A percentile compares a stretch with the other conserved stretches of the same genome.
Evolutionary conservation across 2,113 vertebrate genomes (phyloP).

Genomic region (Colaptes auratus): DNA sequence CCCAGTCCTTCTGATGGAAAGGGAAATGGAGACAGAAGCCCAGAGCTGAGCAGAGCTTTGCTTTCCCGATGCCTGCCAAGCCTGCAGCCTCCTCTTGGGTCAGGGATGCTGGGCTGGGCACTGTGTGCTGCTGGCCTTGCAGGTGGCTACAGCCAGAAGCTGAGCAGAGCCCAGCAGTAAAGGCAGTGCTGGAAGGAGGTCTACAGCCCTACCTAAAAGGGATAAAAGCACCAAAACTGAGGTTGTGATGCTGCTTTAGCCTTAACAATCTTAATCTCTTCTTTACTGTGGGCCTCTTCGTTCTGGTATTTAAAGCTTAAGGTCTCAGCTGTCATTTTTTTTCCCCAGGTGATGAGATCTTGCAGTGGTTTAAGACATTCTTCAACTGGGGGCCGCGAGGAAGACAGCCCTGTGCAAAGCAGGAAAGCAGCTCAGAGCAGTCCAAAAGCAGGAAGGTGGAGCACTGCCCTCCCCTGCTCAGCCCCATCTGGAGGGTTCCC

Average conservation of each 20-base stretch:
- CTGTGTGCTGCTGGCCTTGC: accelerated
- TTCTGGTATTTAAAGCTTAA: not conserved
- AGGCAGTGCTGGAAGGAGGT: not conserved
- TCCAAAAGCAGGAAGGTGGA: not conserved
- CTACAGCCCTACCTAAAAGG: not conserved
- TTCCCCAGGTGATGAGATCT: not conserved
- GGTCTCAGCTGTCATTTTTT: not conserved
- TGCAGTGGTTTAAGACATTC: not conserved
- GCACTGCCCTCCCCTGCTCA: not conserved
- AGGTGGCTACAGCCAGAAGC: not conserved
- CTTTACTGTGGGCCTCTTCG: not conserved
- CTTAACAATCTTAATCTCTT: not conserved
- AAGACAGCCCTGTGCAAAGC: not conserved
- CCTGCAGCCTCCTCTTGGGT: not conserved
- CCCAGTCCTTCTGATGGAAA: not conserved
- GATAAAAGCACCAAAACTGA: not conserved
- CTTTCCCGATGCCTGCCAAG: accelerated
- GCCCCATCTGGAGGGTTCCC: accelerated
- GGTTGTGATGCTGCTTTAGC: not conserved
- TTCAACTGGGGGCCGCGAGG: not conserved
- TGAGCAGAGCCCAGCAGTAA: not conserved
- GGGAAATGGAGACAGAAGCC: not conserved
- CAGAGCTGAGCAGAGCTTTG: not conserved
- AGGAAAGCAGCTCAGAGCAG: not conserved
- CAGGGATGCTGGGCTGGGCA: not conserved